Evolutionary conservation across 2,797 vertebrate genomes (phyloP).

Genomic region (Naso thynnoides): DNA sequence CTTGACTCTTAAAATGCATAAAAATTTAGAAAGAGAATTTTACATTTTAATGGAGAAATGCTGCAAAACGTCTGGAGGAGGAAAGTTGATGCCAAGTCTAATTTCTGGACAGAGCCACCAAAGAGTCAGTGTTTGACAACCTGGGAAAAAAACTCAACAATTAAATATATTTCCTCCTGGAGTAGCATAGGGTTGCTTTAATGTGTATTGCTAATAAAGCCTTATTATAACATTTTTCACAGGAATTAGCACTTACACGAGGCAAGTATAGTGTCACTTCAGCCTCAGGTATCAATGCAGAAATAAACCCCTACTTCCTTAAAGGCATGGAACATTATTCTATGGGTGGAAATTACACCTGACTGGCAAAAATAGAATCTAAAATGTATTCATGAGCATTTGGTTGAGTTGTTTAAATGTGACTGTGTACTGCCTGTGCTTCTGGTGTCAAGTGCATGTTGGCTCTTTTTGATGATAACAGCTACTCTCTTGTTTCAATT

Average conservation of each 20-base stretch:
- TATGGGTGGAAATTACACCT: background rate
- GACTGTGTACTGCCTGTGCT: conserved; percentile 29
- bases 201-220: background rate
- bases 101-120: no score
- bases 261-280: no score
- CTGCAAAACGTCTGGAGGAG: no score
- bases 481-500: background rate
- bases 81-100: no score
- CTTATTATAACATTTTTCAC: background rate
- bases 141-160: no score
- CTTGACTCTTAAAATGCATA: background rate
- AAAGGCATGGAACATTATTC: background rate
- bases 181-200: no score
- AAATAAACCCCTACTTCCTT: background rate
- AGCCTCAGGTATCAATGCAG: background rate
- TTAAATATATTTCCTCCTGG: no score
- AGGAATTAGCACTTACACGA: background rate
- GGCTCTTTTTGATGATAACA: conserved; percentile 1
- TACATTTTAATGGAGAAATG: no score
- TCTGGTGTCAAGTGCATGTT: conserved; percentile 27
- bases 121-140: no score
- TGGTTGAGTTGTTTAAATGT: conserved; percentile 20
- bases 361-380: background rate
- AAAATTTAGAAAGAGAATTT: background rate
- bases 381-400: background rate